phyloP scores from a whole-genome alignment of 2,888 invertebrate species.

The Griposia aprilina region DNA sequence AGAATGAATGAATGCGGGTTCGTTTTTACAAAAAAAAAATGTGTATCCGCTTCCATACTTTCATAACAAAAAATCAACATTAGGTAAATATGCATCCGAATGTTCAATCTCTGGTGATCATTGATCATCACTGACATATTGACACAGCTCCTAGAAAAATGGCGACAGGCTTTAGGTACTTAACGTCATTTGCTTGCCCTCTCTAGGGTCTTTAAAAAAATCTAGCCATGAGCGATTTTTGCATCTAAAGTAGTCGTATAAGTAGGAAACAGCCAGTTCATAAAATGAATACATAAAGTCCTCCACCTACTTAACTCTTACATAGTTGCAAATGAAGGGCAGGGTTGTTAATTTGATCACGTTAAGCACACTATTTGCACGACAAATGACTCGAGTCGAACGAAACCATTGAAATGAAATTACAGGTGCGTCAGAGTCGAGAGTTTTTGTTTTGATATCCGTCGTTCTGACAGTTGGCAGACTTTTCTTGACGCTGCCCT shows the following conservation, averaged over 20 bases:
- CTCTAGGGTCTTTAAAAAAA: neutral
- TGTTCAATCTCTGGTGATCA: too few relatives aligned
- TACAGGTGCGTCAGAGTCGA: neutral
- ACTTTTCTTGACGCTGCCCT: neutral
- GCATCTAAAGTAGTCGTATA: neutral
- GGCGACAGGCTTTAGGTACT: neutral
- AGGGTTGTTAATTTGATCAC: constrained; percentile 4
- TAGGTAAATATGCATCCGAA: too few relatives aligned
- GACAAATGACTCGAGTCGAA: neutral
- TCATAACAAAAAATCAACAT: too few relatives aligned
- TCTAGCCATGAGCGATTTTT: neutral
- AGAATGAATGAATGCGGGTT: too few relatives aligned
- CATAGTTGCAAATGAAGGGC: neutral
- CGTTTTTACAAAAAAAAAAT: too few relatives aligned
- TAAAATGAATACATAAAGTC: neutral
- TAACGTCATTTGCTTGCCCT: neutral
- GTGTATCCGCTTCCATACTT: too few relatives aligned
- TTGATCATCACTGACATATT: neutral
- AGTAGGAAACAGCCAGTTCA: neutral
- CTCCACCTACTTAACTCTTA: neutral
- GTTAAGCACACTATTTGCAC: constrained; percentile 4
- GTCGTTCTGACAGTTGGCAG: neutral
- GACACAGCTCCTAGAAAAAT: neutral
- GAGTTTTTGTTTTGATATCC: too few relatives aligned
- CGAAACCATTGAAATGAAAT: neutral